phyloP scores from a whole-genome alignment of 2,797 vertebrate species.

The Mormyrops boulengeri region DNA sequence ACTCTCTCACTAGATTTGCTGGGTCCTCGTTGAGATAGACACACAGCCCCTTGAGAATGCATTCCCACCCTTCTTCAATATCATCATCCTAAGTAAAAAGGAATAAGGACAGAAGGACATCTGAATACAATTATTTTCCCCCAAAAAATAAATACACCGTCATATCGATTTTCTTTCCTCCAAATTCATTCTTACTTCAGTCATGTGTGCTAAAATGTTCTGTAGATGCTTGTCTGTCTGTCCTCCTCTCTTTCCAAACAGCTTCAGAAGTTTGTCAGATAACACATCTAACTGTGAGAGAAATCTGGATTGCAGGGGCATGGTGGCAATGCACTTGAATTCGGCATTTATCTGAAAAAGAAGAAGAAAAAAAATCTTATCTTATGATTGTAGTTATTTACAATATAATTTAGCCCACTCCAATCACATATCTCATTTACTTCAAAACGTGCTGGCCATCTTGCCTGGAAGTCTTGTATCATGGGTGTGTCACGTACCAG shows the following conservation, averaged over 20 bases:
- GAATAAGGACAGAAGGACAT: background rate
- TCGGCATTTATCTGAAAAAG: conserved; percentile 30
- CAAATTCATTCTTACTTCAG: background rate
- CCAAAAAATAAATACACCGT: background rate
- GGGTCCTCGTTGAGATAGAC: too few species aligned
- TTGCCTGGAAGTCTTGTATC: conserved; percentile 25
- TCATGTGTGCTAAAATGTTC: conserved; percentile 3
- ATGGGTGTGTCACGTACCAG: conserved; percentile 22
- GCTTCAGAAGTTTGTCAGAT: conserved; percentile 3
- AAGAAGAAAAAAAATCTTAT: conserved; percentile 1
- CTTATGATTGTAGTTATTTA: background rate
- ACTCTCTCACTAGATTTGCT: too few species aligned
- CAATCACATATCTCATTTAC: conserved; percentile 1
- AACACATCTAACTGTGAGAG: conserved; percentile 22
- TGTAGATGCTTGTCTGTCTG: conserved; percentile 20
- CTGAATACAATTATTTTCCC: background rate
- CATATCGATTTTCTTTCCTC: background rate
- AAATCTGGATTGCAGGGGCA: conserved; percentile 27
- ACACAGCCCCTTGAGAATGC: too few species aligned
- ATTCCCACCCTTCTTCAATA: too few species aligned
- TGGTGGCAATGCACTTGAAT: conserved; percentile 29
- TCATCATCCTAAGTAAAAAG: too few species aligned
- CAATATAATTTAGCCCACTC: background rate
- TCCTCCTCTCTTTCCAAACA: conserved; percentile 17
- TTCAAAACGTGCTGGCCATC: conserved; percentile 30